Percentiles rank a stretch among this genome's conserved stretches.
These are phyloP conservation scores for Otus sunia DNA, from an alignment of 2,113 vertebrate species.

Conservation along the genomic window DNA sequence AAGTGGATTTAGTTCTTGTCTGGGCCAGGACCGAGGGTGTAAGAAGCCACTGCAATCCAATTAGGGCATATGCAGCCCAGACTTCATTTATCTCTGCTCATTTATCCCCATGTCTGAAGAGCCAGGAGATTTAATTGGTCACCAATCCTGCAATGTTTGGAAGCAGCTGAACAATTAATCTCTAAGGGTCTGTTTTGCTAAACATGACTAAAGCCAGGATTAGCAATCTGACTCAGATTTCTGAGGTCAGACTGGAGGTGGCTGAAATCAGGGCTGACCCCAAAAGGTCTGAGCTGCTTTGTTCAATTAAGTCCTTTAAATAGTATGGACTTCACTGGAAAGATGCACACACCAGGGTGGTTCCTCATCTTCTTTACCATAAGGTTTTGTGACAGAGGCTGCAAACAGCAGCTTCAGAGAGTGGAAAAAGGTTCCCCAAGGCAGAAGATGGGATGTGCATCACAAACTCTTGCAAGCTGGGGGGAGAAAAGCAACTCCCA, in stretches of 20 bases:
- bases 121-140: conserved; percentile 23
- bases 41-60: conserved; percentile 55
- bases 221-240: conserved; percentile 33
- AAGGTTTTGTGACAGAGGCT: background rate
- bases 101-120: conserved; percentile 52
- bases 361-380: background rate
- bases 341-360: background rate
- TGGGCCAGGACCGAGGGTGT: conserved; percentile 28
- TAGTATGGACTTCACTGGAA: background rate
- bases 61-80: conserved; percentile 54
- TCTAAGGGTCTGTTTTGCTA: conserved; percentile 23
- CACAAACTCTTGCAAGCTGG: background rate
- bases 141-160: conserved; percentile 6
- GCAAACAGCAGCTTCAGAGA: background rate
- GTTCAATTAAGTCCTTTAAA: background rate
- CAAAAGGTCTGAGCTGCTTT: conserved; percentile 13
- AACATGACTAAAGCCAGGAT: conserved; percentile 40
- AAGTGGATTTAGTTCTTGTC: conserved; percentile 41
- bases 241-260: conserved; percentile 15
- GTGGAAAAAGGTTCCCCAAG: background rate
- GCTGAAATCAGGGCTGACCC: background rate
- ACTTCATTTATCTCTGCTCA: conserved; percentile 41
- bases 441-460: background rate
- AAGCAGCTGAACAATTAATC: conserved; percentile 30
- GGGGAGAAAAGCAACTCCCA: background rate